Base-by-base conservation (phyloP, 2,888 invertebrate species). In the Spilosoma lubricipeda region DNA sequence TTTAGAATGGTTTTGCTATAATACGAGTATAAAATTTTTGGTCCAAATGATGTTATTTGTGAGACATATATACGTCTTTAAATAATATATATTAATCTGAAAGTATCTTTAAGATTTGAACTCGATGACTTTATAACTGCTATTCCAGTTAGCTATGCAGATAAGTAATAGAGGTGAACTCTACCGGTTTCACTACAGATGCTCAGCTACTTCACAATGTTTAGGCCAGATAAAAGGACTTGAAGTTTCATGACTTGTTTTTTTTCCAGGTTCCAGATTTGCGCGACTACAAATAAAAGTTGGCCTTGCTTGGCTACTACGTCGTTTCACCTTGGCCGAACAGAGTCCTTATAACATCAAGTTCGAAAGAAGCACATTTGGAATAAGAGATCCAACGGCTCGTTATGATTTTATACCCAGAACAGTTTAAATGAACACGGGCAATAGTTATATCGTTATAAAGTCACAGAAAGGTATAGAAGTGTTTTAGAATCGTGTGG, bases 281-380 rank as follows among this genome's bases (percentile, higher is more conserved):
- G 90, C 92, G 18, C 89, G 90, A 8, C 87, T 92, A 0, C 92
- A 91, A 73, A 70, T 91, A 8, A 91, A 90, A 68, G 83, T 86
- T 0, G 90, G 87, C 0, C 67, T 92, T 2, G 88, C 89, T 3
- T 86, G 89, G 86, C 79, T 92, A 13, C 77, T 92, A 3, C 85
- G 86, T n/a, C 82, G 80, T 4, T 91, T 85, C 65, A 92, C 92
- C 23, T 71, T 92, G 4, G 82, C 75, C 3, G 87, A 89, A 66
- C 81, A 87, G 30, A 74, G 77, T 2, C 88, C 86, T 67, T 72
- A 73, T 18, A 88, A 89, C 0, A 74, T 78, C 0, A 67, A 78
- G 18, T 92, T 90, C 67, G 91, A 90, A 27, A 80, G 75, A 11
- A 92, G 91, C 59, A 70, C 83, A 1, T 91, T 92, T 67, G 85